Conservation (phyloP, 2,113 vertebrate species). For the Clarias macrocephalus region DNA sequence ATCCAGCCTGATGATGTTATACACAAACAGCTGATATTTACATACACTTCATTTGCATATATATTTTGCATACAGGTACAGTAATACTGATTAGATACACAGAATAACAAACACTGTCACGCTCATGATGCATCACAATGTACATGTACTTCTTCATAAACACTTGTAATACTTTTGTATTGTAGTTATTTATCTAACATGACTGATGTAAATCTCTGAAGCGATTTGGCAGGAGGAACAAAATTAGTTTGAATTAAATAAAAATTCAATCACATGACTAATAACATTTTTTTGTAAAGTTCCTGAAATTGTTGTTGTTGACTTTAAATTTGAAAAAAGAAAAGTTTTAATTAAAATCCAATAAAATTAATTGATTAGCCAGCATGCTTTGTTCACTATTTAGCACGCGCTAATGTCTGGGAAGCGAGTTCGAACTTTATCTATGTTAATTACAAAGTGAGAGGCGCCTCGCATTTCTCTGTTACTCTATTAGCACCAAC, state of each 20-base stretch:
- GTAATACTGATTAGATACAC: not conserved
- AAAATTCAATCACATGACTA: not conserved
- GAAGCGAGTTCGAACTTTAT: not conserved
- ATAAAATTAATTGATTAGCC: not conserved
- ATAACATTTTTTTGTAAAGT: not conserved
- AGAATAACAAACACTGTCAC: not conserved
- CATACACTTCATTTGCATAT: constrained; percentile 15
- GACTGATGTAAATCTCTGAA: no score
- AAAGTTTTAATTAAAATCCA: no score
- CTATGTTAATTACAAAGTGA: not conserved
- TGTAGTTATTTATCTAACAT: not conserved
- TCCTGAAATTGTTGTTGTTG: no score
- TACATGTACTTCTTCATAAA: not conserved
- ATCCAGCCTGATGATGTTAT: constrained; percentile 9
- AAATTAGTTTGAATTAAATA: not conserved
- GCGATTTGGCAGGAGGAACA: not conserved
- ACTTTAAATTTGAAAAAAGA: no score
- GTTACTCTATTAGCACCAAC: not conserved
- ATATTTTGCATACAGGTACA: not conserved
- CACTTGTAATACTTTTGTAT: no score
- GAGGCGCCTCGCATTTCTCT: not conserved
- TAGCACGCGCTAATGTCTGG: not conserved
- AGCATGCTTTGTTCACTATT: not conserved
- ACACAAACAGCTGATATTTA: constrained; percentile 22
- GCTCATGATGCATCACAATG: not conserved